Base-by-base conservation (phyloP, 53 echinoderm and acorn worm species). In the Crossaster papposus region DNA sequence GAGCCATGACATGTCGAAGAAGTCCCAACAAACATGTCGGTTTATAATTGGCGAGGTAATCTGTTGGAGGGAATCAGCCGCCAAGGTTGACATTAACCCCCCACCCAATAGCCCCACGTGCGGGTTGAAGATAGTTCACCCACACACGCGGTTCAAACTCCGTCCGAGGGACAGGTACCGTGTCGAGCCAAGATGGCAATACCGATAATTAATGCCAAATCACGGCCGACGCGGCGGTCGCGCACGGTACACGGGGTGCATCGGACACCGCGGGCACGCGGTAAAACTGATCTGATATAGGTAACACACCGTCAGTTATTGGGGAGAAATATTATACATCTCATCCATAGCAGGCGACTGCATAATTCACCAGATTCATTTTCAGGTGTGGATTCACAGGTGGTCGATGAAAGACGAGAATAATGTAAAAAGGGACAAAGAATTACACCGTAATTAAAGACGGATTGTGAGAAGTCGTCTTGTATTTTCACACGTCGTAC, bases 181-280 rank as follows among this genome's bases (percentile, higher is more conserved):
- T 87, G 77, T 75, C 87, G 55, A 55, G 58, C 50, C 51, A 26
- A 37, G 87, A n/a, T 51, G 18, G 76, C 74, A 77, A 87, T 87
- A 51, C 87, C 87, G 87, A n/a, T 87, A 72, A 87, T 87, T 87
- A 63, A 87, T 87, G 87, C 77, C 15, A 20, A 76, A 75, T 75
- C 87, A 87, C 87, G 87, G 87, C 54, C 29, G 23, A 29, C 30
- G 30, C n/a, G 30, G 50, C 50, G 54, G 72, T 53, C 73, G 72
- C 23, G 54, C 22, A 17, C 85, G 85, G 73, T 76, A 23, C 62
- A 31, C 30, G 6, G 76, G 63, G 87, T 44, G 76, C n/a, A 87
- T 62, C 74, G 76, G 87, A 87, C 87, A 76, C 87, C 75, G 18
- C 52, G 63, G 87, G 77, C 87, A 77, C 76, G 87, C 74, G 77